Base-by-base conservation (phyloP, 2,888 invertebrate genomes). In the Harpalus rubripes region DNA sequence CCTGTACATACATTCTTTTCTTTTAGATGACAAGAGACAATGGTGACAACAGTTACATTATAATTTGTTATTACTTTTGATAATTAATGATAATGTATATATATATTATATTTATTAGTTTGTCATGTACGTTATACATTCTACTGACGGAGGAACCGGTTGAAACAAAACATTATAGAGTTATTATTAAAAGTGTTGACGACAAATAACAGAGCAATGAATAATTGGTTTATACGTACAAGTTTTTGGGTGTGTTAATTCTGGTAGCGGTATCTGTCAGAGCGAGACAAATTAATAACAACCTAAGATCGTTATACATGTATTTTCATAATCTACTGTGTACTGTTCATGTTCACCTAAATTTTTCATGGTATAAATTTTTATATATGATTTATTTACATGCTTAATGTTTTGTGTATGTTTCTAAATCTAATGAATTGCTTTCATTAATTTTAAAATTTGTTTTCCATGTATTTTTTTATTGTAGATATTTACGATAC, bases 211-310 rank as follows among this genome's bases (percentile, higher is more conserved):
- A 65, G 26, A 26, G 26, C 65, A 7, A 39, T n/a, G 15, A 65
- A 65, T 26, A 32, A 65, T 68, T 68, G 39, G 68, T 32, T 32
- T 39, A 41, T 63, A 8, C 3, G 26, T 22, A 22, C 22, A 22
- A 22, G 12, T 63, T 63, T 63, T 68, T 12, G 65, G 68, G 68
- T 39, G 68, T 39, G 39, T 32, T 68, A 39, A 39, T 63, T 68
- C 68, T 68, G 8, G 68, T 68, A 68, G 68, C 15, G 68, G 41
- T 39, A 39, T 22, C 68, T 39, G 68, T 68, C 68, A 68, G 68
- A 68, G 32, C 68, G n/a, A 68, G 65, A 65, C 65, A 39, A 65
- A 65, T 65, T 65, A 65, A 65, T 65, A 65, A 65, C 65, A 32
- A 68, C 68, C 41, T 39, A 32, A 68, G 32, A 68, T 68, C 6